Evolutionary conservation across 2,888 invertebrate species (phyloP).

Genomic region (Patella depressa): DNA sequence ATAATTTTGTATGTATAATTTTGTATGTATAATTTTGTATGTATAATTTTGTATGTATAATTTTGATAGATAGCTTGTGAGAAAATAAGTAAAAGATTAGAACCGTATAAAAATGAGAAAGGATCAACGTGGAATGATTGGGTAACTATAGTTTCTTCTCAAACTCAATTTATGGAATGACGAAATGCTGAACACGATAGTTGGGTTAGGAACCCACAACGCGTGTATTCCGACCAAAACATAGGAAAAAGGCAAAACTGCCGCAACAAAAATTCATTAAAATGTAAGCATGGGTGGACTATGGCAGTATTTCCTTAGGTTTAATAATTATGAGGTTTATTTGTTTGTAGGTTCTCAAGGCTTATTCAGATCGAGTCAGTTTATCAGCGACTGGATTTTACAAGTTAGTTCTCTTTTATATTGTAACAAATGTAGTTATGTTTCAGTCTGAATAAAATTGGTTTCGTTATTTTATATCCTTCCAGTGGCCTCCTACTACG

Average conservation of each 20-base stretch:
- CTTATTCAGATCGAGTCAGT: conserved; percentile 49
- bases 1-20: too few species aligned
- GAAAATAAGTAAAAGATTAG: conserved; percentile 80
- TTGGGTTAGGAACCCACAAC: not conserved
- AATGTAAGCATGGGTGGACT: too few species aligned
- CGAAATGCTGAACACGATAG: not conserved
- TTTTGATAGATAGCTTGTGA: conserved; percentile 81
- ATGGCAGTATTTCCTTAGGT: not conserved
- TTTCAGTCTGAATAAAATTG: too few species aligned
- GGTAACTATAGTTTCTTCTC: conserved; percentile 70
- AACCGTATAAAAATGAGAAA: conserved; percentile 81
- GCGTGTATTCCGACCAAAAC: too few species aligned
- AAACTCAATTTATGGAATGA: not conserved
- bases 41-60: not conserved
- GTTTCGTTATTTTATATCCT: too few species aligned
- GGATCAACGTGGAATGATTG: conserved; percentile 87
- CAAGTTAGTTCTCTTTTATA: conserved; percentile 37
- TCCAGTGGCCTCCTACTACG: too few species aligned
- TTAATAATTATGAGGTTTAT: not conserved
- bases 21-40: too few species aligned
- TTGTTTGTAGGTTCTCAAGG: conserved; percentile 73
- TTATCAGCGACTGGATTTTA: conserved; percentile 57
- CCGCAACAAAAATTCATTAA: too few species aligned
- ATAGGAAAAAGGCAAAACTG: too few species aligned
- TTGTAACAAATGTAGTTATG: not conserved